phyloP scores from a whole-genome alignment of 2,113 vertebrate genomes.

The Syrrhaptes paradoxus region DNA sequence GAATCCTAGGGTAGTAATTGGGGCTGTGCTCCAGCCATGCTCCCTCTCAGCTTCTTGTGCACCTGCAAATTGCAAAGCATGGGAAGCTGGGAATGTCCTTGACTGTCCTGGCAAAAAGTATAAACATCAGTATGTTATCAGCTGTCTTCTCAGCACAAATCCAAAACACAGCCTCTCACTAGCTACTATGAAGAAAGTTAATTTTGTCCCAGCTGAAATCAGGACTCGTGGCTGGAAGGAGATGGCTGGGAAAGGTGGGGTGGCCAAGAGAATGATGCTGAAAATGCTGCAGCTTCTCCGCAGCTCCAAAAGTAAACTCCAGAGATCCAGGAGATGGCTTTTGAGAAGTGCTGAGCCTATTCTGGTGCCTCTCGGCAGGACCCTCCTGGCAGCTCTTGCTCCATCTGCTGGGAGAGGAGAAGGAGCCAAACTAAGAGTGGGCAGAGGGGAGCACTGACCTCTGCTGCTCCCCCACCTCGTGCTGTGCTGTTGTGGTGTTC shows the following conservation, averaged over 20 bases:
- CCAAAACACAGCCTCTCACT: no score
- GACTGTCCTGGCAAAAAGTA: no score
- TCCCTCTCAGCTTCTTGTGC: no score
- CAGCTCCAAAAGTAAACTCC: not conserved
- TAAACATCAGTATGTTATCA: no score
- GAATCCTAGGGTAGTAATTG: no score
- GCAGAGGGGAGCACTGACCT: not conserved
- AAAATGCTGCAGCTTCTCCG: not conserved
- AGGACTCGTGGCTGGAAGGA: not conserved
- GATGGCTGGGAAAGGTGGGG: not conserved
- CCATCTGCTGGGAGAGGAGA: not conserved
- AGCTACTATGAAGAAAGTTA: no score
- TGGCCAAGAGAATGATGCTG: not conserved
- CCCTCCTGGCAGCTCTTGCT: not conserved
- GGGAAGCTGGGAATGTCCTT: no score
- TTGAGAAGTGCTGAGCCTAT: not conserved
- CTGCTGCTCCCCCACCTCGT: not conserved
- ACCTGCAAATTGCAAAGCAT: no score
- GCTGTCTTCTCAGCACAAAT: no score
- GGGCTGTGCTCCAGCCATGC: no score
- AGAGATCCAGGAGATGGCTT: not conserved
- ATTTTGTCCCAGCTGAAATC: no score
- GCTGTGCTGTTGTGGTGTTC: not conserved
- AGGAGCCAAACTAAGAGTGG: not conserved
- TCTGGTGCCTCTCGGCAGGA: not conserved